These are phyloP conservation scores for Mimachlamys varia DNA, from an alignment of 2,888 invertebrate genomes.

Conservation along the genomic window DNA sequence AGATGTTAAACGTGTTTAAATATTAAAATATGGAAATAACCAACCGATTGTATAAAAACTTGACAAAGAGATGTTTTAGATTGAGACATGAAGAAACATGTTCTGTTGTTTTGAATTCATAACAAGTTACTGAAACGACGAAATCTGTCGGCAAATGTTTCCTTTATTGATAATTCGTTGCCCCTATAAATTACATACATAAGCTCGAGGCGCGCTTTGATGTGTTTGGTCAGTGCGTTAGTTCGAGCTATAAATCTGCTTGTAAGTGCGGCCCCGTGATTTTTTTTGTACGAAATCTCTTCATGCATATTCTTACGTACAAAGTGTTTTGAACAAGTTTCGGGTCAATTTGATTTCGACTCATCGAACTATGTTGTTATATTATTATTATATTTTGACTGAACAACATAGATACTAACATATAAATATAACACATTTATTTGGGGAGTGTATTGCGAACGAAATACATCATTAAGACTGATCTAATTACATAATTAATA, in stretches of 20 bases:
- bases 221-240: slow-evolving; percentile 16
- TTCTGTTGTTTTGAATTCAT: not conserved
- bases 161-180: slow-evolving; percentile 22
- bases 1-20: slow-evolving; percentile 54
- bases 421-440: not conserved
- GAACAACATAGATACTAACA: no score
- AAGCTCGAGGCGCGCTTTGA: slow-evolving; percentile 30
- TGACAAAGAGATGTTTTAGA: slow-evolving; percentile 31
- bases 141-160: not conserved
- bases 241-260: not conserved
- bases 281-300: slow-evolving; percentile 1
- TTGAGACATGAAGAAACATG: not conserved
- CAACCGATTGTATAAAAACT: slow-evolving; percentile 9
- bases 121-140: not conserved
- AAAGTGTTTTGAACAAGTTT: not conserved
- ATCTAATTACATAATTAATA: no score
- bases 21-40: slow-evolving; percentile 29
- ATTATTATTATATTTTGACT: not conserved
- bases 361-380: not conserved
- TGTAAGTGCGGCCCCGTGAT: slow-evolving; percentile 16
- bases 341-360: not conserved
- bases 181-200: slow-evolving; percentile 34
- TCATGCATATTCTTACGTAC: not conserved
- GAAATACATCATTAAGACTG: no score
- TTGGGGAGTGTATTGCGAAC: not conserved